Percentiles rank a stretch among this genome's conserved stretches.
Evolutionary conservation across 2,113 vertebrate species (phyloP).

Genomic region (Phylloscopus trochilus): DNA sequence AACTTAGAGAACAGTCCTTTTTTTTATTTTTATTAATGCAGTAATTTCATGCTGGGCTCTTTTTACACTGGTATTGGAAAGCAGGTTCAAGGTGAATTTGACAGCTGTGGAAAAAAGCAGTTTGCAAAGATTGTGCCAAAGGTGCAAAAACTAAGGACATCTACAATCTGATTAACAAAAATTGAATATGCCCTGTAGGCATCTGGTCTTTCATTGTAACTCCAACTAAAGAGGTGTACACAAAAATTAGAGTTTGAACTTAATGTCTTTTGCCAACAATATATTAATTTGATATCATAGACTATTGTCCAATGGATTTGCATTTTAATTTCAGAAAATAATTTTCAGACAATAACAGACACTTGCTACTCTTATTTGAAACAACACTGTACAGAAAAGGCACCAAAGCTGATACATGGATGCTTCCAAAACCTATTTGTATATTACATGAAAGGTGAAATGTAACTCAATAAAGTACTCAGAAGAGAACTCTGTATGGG

Average conservation of each 20-base stretch:
- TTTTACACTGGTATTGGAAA: background rate
- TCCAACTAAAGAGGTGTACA: accelerated
- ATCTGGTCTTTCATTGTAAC: background rate
- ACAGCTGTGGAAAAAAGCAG: background rate
- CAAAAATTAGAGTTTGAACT: background rate
- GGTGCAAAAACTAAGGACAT: background rate
- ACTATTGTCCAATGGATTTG: background rate
- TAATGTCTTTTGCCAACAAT: background rate
- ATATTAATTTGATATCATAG: background rate
- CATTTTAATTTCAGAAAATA: background rate
- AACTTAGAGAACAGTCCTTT: background rate
- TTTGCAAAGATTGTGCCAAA: background rate
- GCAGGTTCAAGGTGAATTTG: background rate
- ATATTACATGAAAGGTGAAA: background rate
- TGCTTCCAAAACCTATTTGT: background rate
- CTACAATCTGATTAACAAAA: background rate
- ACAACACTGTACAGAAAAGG: background rate
- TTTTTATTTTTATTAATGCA: background rate
- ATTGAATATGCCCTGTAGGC: background rate
- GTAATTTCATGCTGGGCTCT: background rate
- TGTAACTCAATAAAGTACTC: background rate
- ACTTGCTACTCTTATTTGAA: background rate
- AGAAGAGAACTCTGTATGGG: background rate
- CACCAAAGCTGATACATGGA: background rate
- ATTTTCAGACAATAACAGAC: background rate